These are phyloP conservation scores for Choloepus hoffmanni DNA, from an alignment of 2,113 vertebrate genomes.

Conservation along the genomic window DNA sequence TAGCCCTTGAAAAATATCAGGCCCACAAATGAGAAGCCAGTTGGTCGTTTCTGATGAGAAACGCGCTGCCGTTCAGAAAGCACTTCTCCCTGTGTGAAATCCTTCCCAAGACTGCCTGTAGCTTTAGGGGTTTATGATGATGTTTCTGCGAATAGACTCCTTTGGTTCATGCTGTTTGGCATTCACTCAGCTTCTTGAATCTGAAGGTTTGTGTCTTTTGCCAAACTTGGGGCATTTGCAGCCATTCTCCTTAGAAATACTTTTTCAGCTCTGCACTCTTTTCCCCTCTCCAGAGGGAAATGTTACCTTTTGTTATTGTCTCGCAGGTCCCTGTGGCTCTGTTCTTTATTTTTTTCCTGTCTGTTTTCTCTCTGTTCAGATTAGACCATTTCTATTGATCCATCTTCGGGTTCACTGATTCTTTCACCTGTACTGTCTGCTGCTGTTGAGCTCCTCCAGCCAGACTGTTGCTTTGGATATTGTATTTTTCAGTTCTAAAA, in stretches of 20 bases:
- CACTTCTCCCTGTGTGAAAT: too few species aligned
- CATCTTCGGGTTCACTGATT: too few species aligned
- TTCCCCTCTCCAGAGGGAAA: neutral
- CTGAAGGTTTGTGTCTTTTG: too few species aligned
- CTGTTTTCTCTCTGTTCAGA: too few species aligned
- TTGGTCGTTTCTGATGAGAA: too few species aligned
- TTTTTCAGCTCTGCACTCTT: neutral
- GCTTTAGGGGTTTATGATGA: neutral
- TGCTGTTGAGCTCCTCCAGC: too few species aligned
- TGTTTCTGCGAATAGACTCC: neutral
- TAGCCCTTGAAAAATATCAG: too few species aligned
- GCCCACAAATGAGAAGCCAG: too few species aligned
- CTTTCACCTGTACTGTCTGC: neutral
- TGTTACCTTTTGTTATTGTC: neutral
- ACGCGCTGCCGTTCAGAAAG: too few species aligned
- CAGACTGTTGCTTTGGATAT: neutral
- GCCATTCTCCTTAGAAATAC: neutral
- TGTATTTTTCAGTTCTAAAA: too few species aligned
- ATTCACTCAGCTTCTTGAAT: too few species aligned
- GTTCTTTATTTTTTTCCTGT: neutral
- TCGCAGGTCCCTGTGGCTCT: neutral
- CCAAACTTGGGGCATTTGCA: neutral
- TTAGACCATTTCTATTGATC: too few species aligned
- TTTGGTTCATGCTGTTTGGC: neutral
- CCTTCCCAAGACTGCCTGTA: neutral